Percentiles rank a stretch among this genome's conserved stretches.
phyloP scores from a whole-genome alignment of 1,140 invertebrate species.

The Pogonus chalceus region DNA sequence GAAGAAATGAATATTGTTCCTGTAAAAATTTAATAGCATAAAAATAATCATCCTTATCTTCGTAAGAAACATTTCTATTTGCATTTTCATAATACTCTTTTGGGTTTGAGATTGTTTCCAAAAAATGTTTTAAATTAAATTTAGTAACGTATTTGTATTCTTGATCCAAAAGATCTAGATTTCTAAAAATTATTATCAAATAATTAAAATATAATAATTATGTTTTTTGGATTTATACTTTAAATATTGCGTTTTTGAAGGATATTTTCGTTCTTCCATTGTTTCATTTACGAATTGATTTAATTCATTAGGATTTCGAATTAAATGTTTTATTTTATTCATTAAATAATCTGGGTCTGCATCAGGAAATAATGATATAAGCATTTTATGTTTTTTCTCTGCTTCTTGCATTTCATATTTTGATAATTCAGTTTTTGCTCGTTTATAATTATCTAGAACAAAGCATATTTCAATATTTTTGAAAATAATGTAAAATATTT shows the following conservation, averaged over 20 bases:
- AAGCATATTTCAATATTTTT: no score
- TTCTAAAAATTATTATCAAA: conserved; percentile 14
- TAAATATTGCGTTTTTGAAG: conserved; percentile 41
- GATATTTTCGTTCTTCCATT: conserved; percentile 39
- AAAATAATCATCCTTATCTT: conserved; percentile 10
- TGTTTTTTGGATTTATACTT: conserved; percentile 20
- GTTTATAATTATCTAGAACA: background rate
- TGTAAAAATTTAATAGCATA: conserved; percentile 33
- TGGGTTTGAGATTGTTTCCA: conserved; percentile 46
- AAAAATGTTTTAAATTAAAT: conserved; percentile 42
- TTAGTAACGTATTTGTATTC: conserved; percentile 34
- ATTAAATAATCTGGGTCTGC: conserved; percentile 40
- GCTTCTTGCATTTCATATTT: background rate
- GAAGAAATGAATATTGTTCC: conserved; percentile 20
- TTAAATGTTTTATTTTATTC: background rate
- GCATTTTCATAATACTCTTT: conserved; percentile 39
- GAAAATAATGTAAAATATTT: no score
- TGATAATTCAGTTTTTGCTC: background rate
- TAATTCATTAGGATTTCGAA: conserved; percentile 18
- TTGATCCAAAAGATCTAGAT: conserved; percentile 28
- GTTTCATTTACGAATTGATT: conserved; percentile 32
- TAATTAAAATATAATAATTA: background rate
- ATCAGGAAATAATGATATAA: conserved; percentile 29
- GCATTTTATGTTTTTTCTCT: background rate
- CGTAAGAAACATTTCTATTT: conserved; percentile 23